These are phyloP conservation scores for Zaprionus obscuricornis DNA, from an alignment of 2,888 invertebrate species.

Conservation along the genomic window DNA sequence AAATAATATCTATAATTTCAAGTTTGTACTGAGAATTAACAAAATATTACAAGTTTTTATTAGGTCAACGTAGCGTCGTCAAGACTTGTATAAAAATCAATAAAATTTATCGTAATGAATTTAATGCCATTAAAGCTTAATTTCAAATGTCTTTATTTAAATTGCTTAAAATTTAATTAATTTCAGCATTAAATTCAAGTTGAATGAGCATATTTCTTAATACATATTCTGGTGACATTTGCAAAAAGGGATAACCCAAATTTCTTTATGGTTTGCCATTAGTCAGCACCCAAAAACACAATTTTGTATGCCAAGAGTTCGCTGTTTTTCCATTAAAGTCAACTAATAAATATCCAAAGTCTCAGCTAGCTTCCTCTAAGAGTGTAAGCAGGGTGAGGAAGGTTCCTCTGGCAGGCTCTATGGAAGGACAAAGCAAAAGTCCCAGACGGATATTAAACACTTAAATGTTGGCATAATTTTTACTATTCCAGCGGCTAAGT, in stretches of 20 bases:
- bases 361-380: neutral
- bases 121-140: neutral
- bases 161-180: conserved; percentile 15
- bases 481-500: conserved; percentile 64
- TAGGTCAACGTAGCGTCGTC: too few relatives aligned
- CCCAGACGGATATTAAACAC: conserved; percentile 73
- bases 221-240: conserved; percentile 28
- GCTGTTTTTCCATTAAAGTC: conserved; percentile 64
- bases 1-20: too few relatives aligned
- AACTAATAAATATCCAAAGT: conserved; percentile 60
- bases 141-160: too few relatives aligned
- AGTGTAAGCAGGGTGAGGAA: neutral
- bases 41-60: too few relatives aligned
- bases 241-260: conserved; percentile 34
- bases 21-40: too few relatives aligned
- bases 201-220: conserved; percentile 2
- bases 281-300: conserved; percentile 27
- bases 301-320: conserved; percentile 41
- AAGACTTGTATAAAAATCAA: too few relatives aligned
- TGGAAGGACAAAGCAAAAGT: conserved; percentile 24
- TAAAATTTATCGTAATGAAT: neutral
- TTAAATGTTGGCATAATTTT: conserved; percentile 75
- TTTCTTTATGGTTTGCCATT: conserved; percentile 30
- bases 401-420: neutral
- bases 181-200: neutral